phyloP scores from a whole-genome alignment of 2,888 invertebrate species.

The Anoplius nigerrimus region DNA sequence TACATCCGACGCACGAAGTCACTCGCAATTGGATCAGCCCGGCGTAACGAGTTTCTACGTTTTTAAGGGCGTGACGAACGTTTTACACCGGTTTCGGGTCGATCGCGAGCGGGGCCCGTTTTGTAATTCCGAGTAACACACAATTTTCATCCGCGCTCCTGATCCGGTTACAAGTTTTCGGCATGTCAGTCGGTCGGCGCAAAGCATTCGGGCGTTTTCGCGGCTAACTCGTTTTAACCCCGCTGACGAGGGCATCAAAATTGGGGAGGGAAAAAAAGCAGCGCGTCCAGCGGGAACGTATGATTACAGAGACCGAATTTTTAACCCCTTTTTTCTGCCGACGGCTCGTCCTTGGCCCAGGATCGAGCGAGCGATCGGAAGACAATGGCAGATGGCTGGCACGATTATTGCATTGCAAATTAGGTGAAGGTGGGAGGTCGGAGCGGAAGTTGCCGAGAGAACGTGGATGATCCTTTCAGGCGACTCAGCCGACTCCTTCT shows the following conservation, averaged over 20 bases:
- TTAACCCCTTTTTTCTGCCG: too few relatives aligned
- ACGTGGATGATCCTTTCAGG: slow-evolving; percentile 41
- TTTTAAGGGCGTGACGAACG: slow-evolving; percentile 2
- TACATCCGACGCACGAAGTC: slow-evolving; percentile 23
- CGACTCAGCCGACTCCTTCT: too few relatives aligned
- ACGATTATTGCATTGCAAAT: slow-evolving; percentile 52
- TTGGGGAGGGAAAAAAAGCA: too few relatives aligned
- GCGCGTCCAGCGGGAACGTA: too few relatives aligned
- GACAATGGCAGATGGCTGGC: slow-evolving; percentile 1
- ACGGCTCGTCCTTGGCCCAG: too few relatives aligned
- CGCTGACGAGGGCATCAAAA: too few relatives aligned
- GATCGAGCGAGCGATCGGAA: neutral
- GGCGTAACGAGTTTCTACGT: slow-evolving; percentile 26
- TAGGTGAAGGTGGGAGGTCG: slow-evolving; percentile 23
- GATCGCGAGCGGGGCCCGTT: slow-evolving; percentile 16
- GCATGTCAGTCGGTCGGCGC: too few relatives aligned
- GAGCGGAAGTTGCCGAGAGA: slow-evolving; percentile 20
- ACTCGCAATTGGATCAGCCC: slow-evolving; percentile 5
- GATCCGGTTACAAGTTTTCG: too few relatives aligned
- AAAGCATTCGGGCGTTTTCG: too few relatives aligned
- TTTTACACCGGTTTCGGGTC: too few relatives aligned
- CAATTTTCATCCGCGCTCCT: neutral
- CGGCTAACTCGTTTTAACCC: too few relatives aligned
- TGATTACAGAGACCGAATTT: too few relatives aligned
- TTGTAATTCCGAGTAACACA: slow-evolving; percentile 20